Evolutionary conservation across 2,888 invertebrate species (phyloP).

Genomic region (Sesia bembeciformis): DNA sequence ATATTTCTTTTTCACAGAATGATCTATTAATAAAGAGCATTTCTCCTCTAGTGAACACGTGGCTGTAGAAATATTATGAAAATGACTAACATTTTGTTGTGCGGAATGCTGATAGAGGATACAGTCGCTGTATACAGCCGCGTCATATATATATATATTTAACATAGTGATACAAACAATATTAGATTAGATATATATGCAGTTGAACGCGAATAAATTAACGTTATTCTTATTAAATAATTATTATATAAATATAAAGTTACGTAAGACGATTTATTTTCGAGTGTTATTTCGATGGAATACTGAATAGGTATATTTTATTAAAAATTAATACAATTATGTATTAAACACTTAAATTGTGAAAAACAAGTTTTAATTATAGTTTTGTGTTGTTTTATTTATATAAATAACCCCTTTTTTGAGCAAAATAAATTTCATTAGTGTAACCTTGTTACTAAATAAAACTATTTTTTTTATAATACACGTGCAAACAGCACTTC

Average conservation of each 20-base stretch:
- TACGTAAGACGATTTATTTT: constrained; percentile 65
- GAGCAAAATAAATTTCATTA: too few relatives aligned
- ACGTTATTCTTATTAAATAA: constrained; percentile 21
- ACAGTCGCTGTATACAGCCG: constrained; percentile 26
- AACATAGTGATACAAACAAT: constrained; percentile 5
- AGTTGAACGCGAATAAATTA: constrained; percentile 17
- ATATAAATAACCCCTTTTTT: not conserved
- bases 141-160: constrained; percentile 10
- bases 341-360: constrained; percentile 60
- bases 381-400: constrained; percentile 48
- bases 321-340: constrained; percentile 57
- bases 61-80: too few relatives aligned
- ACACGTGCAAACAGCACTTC: too few relatives aligned
- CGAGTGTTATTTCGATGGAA: constrained; percentile 57
- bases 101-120: too few relatives aligned
- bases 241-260: constrained; percentile 25
- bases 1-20: too few relatives aligned
- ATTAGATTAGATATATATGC: not conserved
- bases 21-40: too few relatives aligned
- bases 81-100: too few relatives aligned
- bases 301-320: constrained; percentile 68
- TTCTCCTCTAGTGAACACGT: too few relatives aligned
- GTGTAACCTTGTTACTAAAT: too few relatives aligned
- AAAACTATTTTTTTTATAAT: too few relatives aligned
- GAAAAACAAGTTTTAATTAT: constrained; percentile 72